Base-by-base conservation (phyloP, 2,888 invertebrate genomes). In the Drosophila lutescens region DNA sequence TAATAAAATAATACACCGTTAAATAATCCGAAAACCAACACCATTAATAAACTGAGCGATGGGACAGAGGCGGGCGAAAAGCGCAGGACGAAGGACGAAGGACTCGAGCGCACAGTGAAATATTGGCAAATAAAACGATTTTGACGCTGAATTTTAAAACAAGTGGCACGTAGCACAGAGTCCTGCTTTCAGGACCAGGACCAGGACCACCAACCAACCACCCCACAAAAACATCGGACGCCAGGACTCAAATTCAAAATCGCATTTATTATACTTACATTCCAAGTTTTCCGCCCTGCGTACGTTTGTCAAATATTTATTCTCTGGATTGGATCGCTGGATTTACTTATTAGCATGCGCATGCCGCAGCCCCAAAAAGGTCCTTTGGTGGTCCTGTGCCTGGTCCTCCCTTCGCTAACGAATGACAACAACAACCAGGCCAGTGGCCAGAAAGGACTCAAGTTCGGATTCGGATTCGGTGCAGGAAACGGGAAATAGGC, bases 121-220 rank as follows among this genome's bases (percentile, higher is more conserved):
- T 89, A 90, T 90, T 85, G 87, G 79, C 78, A 87, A 90, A 89
- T 88, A 86, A 91, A 91, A 90, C 88, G 88, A 90, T 91, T 91
- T 90, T 91, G 89, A 91, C 91, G 91, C 89, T 89, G 90, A 91
- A 91, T 91, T 86, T 89, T 90, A 90, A 82, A 90, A 90, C 89
- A 89, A 83, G 90, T 84, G 84, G 78, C 88, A 88, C 86, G 85
- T 85, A 81, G 72, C 86, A 70, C 76, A 65, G 72, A 70, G 71
- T 53, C 60, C 69, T 34, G 46, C 55, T 36, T 10, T 44, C 30
- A 26, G 26, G 26, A 26, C 26, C 30, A 26, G 26, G 26, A 26
- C 26, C 30, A 17, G 43, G 36, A 40, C 20, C 17, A 6, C 38
- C 41, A 23, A 12, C 23, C 38, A 20, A 13, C 40, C 20, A 12